These are phyloP conservation scores for Ennomos quercinarius DNA, from an alignment of 2,888 invertebrate species.

Conservation along the genomic window DNA sequence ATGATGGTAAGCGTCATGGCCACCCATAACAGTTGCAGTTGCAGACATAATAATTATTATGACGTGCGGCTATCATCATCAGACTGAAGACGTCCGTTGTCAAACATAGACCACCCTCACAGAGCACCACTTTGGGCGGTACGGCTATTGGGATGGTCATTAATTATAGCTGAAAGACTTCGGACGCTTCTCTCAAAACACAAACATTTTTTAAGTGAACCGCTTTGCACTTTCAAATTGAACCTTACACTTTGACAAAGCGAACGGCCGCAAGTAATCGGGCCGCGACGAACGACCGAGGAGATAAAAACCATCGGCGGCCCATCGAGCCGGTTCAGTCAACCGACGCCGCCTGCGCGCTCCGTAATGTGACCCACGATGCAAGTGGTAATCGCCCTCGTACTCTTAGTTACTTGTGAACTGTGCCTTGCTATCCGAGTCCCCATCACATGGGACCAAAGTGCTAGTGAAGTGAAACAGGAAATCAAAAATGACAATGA, in stretches of 20 bases:
- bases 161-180: too few species aligned
- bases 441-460: slow-evolving; percentile 66
- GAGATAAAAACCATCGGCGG: slow-evolving; percentile 78
- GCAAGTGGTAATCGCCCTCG: slow-evolving; percentile 61
- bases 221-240: slow-evolving; percentile 47
- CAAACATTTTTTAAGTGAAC: not conserved
- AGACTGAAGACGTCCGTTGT: too few species aligned
- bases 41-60: too few species aligned
- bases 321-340: slow-evolving; percentile 75
- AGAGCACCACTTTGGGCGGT: too few species aligned
- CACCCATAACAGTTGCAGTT: too few species aligned
- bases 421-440: slow-evolving; percentile 71
- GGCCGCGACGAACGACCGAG: slow-evolving; percentile 78
- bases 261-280: slow-evolving; percentile 74
- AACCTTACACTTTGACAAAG: slow-evolving; percentile 59
- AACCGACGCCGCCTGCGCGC: slow-evolving; percentile 64
- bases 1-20: too few species aligned
- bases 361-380: slow-evolving; percentile 76
- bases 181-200: too few species aligned
- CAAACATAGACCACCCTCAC: too few species aligned
- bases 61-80: too few species aligned
- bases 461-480: slow-evolving; percentile 67
- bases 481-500: slow-evolving; percentile 38
- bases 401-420: slow-evolving; percentile 65
- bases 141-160: too few species aligned